Percentiles rank a stretch among this genome's conserved stretches.
phyloP scores from a whole-genome alignment of 1,140 invertebrate species.

The Polypedilum pembai region DNA sequence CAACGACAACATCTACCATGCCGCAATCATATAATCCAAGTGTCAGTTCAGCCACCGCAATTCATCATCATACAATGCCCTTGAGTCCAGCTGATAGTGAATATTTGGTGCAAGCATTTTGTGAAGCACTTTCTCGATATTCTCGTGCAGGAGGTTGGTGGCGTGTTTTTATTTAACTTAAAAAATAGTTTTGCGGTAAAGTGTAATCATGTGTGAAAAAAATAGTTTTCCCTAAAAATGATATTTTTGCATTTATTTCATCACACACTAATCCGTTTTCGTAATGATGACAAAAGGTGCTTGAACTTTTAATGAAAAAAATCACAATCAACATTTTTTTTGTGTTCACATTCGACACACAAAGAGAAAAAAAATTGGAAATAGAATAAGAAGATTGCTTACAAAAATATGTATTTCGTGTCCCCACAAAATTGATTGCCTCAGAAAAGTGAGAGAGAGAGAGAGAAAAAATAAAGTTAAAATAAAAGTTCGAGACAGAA shows the following conservation, averaged over 20 bases:
- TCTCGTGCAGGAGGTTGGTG: constrained; percentile 25
- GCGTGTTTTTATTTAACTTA: constrained; percentile 2
- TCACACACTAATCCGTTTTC: background rate
- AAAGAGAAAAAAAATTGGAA: constrained; percentile 7
- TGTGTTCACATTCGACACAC: background rate
- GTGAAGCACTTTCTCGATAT: constrained; percentile 36
- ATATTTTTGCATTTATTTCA: background rate
- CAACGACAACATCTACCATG: constrained; percentile 34
- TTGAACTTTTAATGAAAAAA: background rate
- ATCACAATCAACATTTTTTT: background rate
- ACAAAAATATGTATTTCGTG: constrained; percentile 17
- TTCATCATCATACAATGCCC: constrained; percentile 41
- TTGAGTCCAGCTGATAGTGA: constrained; percentile 36
- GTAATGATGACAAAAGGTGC: constrained; percentile 10
- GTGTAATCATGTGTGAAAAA: constrained; percentile 20
- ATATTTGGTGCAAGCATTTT: constrained; percentile 40
- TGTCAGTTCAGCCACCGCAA: constrained; percentile 36
- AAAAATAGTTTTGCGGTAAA: background rate
- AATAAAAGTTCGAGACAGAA: constrained; percentile 24
- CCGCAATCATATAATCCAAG: constrained; percentile 40
- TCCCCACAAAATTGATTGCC: constrained; percentile 14
- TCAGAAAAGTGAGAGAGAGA: background rate
- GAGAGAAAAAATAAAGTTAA: constrained; percentile 2
- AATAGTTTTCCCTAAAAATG: background rate
- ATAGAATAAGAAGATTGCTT: background rate